Base-by-base conservation (phyloP, 1,140 invertebrate genomes). In the Heliconius himera region DNA sequence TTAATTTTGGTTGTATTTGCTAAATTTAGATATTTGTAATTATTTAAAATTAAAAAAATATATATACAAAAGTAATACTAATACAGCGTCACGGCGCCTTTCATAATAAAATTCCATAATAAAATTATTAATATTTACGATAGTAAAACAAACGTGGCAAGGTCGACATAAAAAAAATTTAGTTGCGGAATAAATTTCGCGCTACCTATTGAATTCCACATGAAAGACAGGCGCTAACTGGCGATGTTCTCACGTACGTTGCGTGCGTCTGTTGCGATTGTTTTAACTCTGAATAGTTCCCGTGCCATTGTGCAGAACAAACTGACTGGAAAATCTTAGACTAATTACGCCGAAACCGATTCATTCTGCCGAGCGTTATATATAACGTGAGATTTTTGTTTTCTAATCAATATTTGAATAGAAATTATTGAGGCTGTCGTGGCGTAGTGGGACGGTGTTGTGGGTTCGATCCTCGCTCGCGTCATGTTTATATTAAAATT, bases 261-360 rank as follows among this genome's bases (percentile, higher is more conserved):
- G 84, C 86, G 86, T 82, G 82, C 56, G 73, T 75, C 72, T 46
- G 18, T 20, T 72, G 70, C 82, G 80, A 88, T 85, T 85, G 85
- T 85, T 77, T 73, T 82, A 86, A 89, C 87, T 86, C 85, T 88
- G 88, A 85, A 78, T 73, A 82, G 84, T 89, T 87, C 89, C 86
- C 86, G 78, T 76, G 77, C 83, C 86, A 91, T 89, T 90, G 87
- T 91, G 83, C 78, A 81, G 36, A 81, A 76, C 81, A 78, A 84
- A 80, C 84, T 76, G 81, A 85, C 80, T 87, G 85, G 88, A 90
- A 89, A 92, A 89, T 87, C 79, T 85, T 85, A 87, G 82, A 86
- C 84, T 86, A 87, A 89, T 91, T 90, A 91, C 49, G 70, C 76
- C 70, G 73, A 76, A 76, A 33, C 33, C 41, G 41, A 56, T 70